A percentile compares a stretch with the other conserved stretches of the same genome.
phyloP scores from a whole-genome alignment of 2,113 vertebrate genomes.

The Petaurus breviceps region DNA sequence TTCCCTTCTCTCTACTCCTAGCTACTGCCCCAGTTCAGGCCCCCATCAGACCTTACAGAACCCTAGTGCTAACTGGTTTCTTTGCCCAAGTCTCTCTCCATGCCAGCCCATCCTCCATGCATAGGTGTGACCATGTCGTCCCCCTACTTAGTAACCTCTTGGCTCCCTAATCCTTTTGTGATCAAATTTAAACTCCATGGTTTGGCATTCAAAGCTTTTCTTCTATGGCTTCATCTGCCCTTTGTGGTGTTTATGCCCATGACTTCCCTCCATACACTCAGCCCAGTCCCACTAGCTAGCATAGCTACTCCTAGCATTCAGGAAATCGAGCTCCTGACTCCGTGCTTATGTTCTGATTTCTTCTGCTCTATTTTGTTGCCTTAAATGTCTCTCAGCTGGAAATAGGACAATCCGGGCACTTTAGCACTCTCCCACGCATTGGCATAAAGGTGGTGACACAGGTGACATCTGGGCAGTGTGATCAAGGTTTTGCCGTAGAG shows the following conservation, averaged over 20 bases:
- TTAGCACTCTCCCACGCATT: neutral
- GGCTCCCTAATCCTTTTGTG: neutral
- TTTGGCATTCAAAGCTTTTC: neutral
- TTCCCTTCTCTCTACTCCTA: neutral
- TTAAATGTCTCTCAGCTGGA: neutral
- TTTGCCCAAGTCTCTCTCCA: neutral
- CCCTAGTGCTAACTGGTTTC: neutral
- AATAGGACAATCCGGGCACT: neutral
- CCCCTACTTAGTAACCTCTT: neutral
- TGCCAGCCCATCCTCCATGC: neutral
- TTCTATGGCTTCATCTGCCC: neutral
- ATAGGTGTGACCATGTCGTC: neutral
- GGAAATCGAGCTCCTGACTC: neutral
- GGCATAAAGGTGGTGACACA: neutral
- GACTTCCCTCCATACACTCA: neutral
- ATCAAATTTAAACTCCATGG: neutral
- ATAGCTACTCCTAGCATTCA: neutral
- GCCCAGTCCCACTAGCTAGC: neutral
- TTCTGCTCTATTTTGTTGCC: neutral
- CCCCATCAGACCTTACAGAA: neutral
- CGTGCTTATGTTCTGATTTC: neutral
- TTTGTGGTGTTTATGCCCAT: neutral
- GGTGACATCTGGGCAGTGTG: neutral
- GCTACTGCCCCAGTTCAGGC: neutral
- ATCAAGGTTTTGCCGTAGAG: neutral